Conservation (phyloP, 2,888 invertebrate species). For the Mycalesis mineus region DNA sequence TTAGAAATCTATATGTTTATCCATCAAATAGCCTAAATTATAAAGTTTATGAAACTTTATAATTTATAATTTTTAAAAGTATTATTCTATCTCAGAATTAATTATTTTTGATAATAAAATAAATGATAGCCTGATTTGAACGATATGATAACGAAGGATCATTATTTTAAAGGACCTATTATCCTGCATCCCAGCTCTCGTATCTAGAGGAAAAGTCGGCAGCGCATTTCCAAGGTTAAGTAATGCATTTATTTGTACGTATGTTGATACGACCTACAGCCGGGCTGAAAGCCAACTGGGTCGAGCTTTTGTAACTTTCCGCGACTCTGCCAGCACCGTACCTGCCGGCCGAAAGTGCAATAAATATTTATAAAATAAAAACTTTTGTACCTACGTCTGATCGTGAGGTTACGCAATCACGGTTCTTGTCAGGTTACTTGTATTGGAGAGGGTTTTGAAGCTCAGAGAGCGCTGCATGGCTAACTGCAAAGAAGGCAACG, state of each 20-base stretch:
- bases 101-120: too few species aligned
- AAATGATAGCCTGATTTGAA: too few species aligned
- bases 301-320: constrained; percentile 71
- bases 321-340: constrained; percentile 49
- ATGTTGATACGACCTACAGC: constrained; percentile 48
- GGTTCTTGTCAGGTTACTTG: constrained; percentile 11
- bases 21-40: too few species aligned
- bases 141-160: too few species aligned
- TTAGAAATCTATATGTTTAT: too few species aligned
- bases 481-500: constrained; percentile 50
- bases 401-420: constrained; percentile 13
- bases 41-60: too few species aligned
- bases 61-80: too few species aligned
- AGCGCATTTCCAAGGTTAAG: constrained; percentile 46
- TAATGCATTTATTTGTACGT: constrained; percentile 45
- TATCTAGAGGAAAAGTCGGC: constrained; percentile 4
- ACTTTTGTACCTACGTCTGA: constrained; percentile 7
- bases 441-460: constrained; percentile 19
- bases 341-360: constrained; percentile 35
- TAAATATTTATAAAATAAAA: constrained; percentile 20
- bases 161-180: neutral
- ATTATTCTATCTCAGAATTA: too few species aligned
- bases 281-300: constrained; percentile 72
- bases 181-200: neutral
- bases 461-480: constrained; percentile 30